Percentiles rank a stretch among this genome's conserved stretches.
Conservation (phyloP, 2,113 vertebrate species). For the Varanus salvator region DNA sequence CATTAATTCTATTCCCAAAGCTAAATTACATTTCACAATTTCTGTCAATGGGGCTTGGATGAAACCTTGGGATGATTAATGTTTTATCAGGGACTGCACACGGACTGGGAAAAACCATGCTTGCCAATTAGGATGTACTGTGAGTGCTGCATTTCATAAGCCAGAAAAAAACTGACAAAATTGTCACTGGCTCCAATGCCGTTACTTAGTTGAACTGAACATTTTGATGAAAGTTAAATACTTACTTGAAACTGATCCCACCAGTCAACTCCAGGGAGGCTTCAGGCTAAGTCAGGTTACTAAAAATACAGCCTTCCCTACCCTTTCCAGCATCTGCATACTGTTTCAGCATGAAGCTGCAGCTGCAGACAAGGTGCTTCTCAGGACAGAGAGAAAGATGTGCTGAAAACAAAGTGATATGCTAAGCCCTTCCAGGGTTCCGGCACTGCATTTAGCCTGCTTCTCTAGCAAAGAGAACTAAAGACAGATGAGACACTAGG, state of each 20-base stretch:
- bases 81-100: constrained; percentile 76
- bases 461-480: background rate
- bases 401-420: background rate
- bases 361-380: background rate
- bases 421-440: background rate
- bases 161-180: constrained; percentile 58
- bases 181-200: constrained; percentile 52
- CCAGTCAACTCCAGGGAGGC: constrained; percentile 29
- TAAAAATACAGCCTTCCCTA: background rate
- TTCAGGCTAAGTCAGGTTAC: accelerated
- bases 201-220: constrained; percentile 58
- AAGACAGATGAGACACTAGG: background rate
- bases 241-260: constrained; percentile 52
- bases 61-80: constrained; percentile 80
- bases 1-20: constrained; percentile 82
- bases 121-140: constrained; percentile 69
- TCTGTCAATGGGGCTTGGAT: constrained; percentile 78
- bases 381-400: background rate
- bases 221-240: constrained; percentile 52
- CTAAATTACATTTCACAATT: constrained; percentile 82
- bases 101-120: constrained; percentile 56
- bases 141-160: constrained; percentile 49
- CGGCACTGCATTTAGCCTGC: constrained; percentile 22
- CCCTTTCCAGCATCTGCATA: accelerated
- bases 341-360: background rate